Conservation (phyloP, 1,140 invertebrate species). For the Pomacea maculata region DNA sequence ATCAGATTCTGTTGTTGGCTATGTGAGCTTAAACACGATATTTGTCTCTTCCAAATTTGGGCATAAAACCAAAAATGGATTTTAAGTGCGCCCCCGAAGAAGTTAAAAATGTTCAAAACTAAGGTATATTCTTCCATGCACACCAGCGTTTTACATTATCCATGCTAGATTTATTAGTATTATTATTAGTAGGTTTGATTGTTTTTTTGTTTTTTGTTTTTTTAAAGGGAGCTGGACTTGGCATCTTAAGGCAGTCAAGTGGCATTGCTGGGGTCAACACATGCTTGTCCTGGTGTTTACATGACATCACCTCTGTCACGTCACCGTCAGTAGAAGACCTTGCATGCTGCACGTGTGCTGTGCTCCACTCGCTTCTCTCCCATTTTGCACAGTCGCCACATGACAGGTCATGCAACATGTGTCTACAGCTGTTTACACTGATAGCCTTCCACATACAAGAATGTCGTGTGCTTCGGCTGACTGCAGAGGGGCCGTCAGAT, state of each 20-base stretch:
- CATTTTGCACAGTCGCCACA: constrained; percentile 13
- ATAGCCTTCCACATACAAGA: constrained; percentile 25
- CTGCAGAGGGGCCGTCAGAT: not conserved
- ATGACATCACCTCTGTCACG: constrained; percentile 7
- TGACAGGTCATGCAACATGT: constrained; percentile 21
- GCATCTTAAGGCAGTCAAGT: constrained; percentile 2
- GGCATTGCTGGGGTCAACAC: constrained; percentile 3
- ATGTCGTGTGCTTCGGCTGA: not conserved
- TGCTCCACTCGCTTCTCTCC: constrained; percentile 25
- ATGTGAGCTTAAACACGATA: too few relatives aligned
- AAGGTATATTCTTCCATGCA: too few relatives aligned
- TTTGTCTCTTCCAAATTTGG: too few relatives aligned
- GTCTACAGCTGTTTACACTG: constrained; percentile 32
- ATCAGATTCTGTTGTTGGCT: too few relatives aligned
- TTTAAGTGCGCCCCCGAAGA: too few relatives aligned
- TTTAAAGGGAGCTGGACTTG: constrained; percentile 8
- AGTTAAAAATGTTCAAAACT: too few relatives aligned
- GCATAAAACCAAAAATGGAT: too few relatives aligned
- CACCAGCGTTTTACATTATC: too few relatives aligned
- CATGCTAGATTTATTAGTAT: too few relatives aligned
- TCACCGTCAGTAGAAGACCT: constrained; percentile 16
- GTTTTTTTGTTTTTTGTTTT: too few relatives aligned
- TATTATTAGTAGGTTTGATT: too few relatives aligned
- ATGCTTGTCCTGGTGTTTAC: constrained; percentile 8
- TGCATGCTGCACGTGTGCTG: constrained; percentile 22